Base-by-base conservation (phyloP, 2,113 vertebrate genomes). In the Numida meleagris region DNA sequence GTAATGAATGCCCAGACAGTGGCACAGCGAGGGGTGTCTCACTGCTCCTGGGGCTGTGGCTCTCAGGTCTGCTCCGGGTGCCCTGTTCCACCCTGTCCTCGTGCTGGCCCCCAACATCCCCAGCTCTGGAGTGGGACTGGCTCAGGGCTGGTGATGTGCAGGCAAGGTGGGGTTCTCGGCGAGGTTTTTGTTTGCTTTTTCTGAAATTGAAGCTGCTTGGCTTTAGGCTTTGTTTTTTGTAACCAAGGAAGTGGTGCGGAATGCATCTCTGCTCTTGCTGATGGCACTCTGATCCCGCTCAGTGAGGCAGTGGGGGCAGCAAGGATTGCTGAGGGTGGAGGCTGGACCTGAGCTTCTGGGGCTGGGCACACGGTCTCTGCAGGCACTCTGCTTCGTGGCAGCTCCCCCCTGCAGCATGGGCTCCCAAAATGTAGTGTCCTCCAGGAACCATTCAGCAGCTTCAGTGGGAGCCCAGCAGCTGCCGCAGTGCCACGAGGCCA, bases 381-480 rank as follows among this genome's bases (percentile, higher is more conserved):
- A 15, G 7, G 53, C 3, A 9, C 31, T 34, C 51, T 36, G 9
- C 20, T 45, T 15, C 36, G 14, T 17, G 46, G 73, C 77, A 25
- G 0, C 58, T 68, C 58, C 40, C 15, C 15, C 33, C 31, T 42
- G 72, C 55, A 58, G 43, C 2, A 0, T 42, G 14, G 55, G 3
- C n/a, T 59, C 29, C 57, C 68, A 29, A 51, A 27, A 8, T 27
- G 50, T 14, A 27, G 14, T 40, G 14, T 66, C 20, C 27, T 23
- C 19, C 7, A 25, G 25, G 14, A 21, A 14, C 3, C 21, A 38
- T 43, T n/a, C 6, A 43, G 10, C 2, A 34, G 62, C 1, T 0
- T 3, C 38, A 13, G 50, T 29, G 15, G 2, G 15, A 74, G 3
- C n/a, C 13, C 2, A 8, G 58, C n/a, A 53, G 58, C 0, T 0